phyloP scores from a whole-genome alignment of 2,888 invertebrate genomes.

The Tenthredo distinguenda region DNA sequence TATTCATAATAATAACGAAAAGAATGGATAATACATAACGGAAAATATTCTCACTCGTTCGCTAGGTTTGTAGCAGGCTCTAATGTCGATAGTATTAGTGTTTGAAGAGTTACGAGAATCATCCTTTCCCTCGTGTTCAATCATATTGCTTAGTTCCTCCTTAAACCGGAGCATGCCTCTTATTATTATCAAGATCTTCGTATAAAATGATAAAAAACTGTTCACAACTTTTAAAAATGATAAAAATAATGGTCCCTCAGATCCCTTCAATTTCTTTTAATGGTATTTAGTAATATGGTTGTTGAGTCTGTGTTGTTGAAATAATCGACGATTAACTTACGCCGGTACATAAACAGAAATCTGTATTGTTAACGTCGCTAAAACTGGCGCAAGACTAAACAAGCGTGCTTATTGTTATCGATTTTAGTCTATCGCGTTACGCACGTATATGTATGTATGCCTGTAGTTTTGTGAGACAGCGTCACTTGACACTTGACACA shows the following conservation, averaged over 20 bases:
- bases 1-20: background rate
- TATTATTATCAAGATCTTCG: background rate
- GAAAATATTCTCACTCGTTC: slow-evolving; percentile 73
- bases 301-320: background rate
- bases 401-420: slow-evolving; percentile 44
- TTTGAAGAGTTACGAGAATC: slow-evolving; percentile 72
- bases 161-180: slow-evolving; percentile 68
- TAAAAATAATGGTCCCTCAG: background rate
- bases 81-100: slow-evolving; percentile 75
- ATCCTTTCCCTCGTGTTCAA: slow-evolving; percentile 69
- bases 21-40: background rate
- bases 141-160: slow-evolving; percentile 69
- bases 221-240: background rate
- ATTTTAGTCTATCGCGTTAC: background rate
- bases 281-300: background rate
- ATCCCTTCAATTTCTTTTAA: background rate
- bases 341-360: slow-evolving; percentile 14
- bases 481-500: slow-evolving; percentile 45
- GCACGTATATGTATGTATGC: background rate
- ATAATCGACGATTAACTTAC: background rate
- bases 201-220: background rate
- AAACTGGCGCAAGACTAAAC: slow-evolving; percentile 20
- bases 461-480: background rate
- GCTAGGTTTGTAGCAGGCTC: slow-evolving; percentile 77
- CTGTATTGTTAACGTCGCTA: background rate